A percentile compares a stretch with the other conserved stretches of the same genome.
These are phyloP conservation scores for Acanthochromis polyacanthus DNA, from an alignment of 2,113 vertebrate species.

Conservation along the genomic window DNA sequence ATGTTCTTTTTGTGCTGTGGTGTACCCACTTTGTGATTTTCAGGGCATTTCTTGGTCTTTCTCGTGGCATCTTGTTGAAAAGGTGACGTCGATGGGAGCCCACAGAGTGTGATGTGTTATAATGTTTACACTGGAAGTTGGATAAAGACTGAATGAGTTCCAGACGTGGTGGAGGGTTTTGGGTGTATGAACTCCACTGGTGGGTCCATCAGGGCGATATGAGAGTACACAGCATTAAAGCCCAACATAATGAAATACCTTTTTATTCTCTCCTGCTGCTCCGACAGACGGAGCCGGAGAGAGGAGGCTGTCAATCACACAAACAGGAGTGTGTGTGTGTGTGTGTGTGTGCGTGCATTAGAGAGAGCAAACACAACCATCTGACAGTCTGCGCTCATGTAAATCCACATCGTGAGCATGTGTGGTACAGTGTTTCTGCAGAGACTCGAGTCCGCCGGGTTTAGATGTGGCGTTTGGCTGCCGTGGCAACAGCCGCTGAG, in stretches of 20 bases:
- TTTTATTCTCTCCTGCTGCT: conserved; percentile 30
- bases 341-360: conserved; percentile 11
- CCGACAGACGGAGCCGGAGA: conserved; percentile 28
- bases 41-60: too few relatives aligned
- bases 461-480: conserved; percentile 18
- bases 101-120: background rate
- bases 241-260: conserved; percentile 43
- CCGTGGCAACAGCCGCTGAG: conserved; percentile 55
- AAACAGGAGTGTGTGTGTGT: conserved; percentile 6
- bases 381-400: conserved; percentile 6
- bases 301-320: conserved; percentile 43
- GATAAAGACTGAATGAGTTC: background rate
- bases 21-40: too few relatives aligned
- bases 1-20: too few relatives aligned
- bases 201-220: background rate
- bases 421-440: background rate
- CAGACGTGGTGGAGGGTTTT: background rate
- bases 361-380: conserved; percentile 16
- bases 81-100: background rate
- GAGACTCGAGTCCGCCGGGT: background rate
- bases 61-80: background rate
- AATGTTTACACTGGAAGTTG: background rate
- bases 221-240: conserved; percentile 10
- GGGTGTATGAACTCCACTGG: background rate
- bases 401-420: background rate